Base-by-base conservation (phyloP, 2,797 vertebrate genomes). In the Phoebastria nigripes region DNA sequence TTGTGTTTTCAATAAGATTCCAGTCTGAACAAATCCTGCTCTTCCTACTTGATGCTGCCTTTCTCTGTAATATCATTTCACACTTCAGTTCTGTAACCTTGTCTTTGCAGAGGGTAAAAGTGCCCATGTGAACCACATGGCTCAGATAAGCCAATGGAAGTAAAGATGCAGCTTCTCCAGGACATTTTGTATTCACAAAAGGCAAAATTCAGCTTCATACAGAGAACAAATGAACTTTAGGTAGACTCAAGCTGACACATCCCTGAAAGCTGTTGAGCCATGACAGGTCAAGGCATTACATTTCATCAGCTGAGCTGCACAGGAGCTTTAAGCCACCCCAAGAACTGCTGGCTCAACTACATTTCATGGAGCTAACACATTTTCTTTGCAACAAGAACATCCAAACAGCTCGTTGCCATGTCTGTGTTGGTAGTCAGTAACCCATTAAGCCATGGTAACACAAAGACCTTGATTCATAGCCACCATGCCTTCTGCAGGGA, bases 1-100 rank as follows among this genome's bases (percentile, higher is more conserved):
- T 66, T 89, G 86, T 89, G 93, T 49, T 89, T 73, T 90, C 94
- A 89, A 20, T 94, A 79, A 92, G 89, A 81, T 58, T 46, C 35
- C 42, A 79, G 66, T 44, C 86, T 25, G 88, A 87, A 41, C 59
- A 77, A 59, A 85, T n/a, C 72, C 79, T 6, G 28, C 49, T 74
- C 29, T 61, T 82, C 83, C 63, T 51, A 15, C 54, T 62, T 61
- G 90, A 28, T 26, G 59, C 71, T 28, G 73, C 58, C 81, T 74
- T 72, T 86, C 65, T 85, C 87, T 67, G 74, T 35, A 79, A 76
- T 51, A 73, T 26, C 73, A 72, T 52, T 74, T 28, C 81, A 39
- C 88, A 82, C 51, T 77, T 69, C 86, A 47, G 58, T 39, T 86
- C 82, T 84, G 77, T 51, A 33, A 83, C 88, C 73, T 16, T 39